Evolutionary conservation across 1,140 invertebrate genomes (phyloP).

Genomic region (Solenopsis invicta): DNA sequence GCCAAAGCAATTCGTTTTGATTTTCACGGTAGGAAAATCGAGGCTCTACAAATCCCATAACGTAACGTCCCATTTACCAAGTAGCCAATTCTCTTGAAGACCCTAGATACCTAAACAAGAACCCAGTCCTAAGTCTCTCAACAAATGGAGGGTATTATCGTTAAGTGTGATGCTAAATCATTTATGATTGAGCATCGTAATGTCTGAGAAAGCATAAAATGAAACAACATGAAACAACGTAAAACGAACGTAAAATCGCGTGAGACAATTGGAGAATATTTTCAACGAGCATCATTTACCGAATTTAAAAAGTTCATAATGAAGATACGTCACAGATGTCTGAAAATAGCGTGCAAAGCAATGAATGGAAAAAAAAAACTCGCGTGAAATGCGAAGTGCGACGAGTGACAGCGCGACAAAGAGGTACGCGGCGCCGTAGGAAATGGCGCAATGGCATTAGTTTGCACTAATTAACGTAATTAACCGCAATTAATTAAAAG

Average conservation of each 20-base stretch:
- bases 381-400: background rate
- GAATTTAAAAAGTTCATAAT: background rate
- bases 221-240: too few relatives aligned
- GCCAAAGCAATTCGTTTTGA: conserved; percentile 31
- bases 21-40: conserved; percentile 17
- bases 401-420: conserved; percentile 24
- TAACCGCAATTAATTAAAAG: conserved; percentile 81
- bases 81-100: conserved; percentile 18
- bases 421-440: conserved; percentile 11
- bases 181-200: too few relatives aligned
- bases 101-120: background rate
- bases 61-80: background rate
- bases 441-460: conserved; percentile 72
- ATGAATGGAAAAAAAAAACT: background rate
- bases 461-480: conserved; percentile 80
- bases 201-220: background rate
- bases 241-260: background rate
- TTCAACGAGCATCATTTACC: background rate
- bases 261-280: background rate
- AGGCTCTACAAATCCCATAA: conserved; percentile 4
- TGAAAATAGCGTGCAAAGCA: background rate
- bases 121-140: background rate
- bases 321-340: background rate
- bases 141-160: conserved; percentile 1
- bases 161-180: background rate